Base-by-base conservation (phyloP, 2,888 invertebrate species). In the Napeogenes sylphis region DNA sequence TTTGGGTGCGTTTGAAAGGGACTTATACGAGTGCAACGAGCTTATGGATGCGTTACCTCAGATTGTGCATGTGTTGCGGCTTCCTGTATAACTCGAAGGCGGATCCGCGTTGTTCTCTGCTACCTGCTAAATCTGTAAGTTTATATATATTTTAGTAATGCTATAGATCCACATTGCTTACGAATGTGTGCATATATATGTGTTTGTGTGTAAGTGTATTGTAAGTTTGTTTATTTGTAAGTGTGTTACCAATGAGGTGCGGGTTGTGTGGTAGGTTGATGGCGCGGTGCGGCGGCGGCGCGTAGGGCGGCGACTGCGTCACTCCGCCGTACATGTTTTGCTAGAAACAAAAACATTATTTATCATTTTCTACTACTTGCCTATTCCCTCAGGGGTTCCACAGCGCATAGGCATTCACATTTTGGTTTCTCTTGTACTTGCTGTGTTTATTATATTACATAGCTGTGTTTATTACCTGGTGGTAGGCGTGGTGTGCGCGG, bases 71-170 rank as follows among this genome's bases (percentile, higher is more conserved):
- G 83, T 94, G 94, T 78, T 96, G 93, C 10, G 97, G 97, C 85
- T 98, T 98, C 71, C 97, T 94, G 83, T 98, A 98, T 67, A 98
- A 91, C 85, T 98, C 98, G 82, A 98, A 98, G n/a, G 98, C 98
- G 68, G 97, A 97, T 38, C 97, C 97, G 61, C 97, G 92, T 78
- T 97, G 97, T 80, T 97, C 97, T 74, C 96, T 92, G 76, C 97
- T 95, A 57, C 97, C 97, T 59, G 96, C 96, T 79, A 97, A 90
- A 83, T 93, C 93, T 84, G 79, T 14, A 68, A 66, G 62, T 21
- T 51, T 21, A 12, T 51, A 51, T 51, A 30, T 8, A 10, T 30
- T 30, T 51, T 6, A 51, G 30, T 51, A 8, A 10, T 21, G 51
- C 6, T 4, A 30, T 30, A 0, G 12, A 30, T 30, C 21, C 21